Conservation (phyloP, 2,888 invertebrate genomes). For the Eupelmus urozonus region DNA sequence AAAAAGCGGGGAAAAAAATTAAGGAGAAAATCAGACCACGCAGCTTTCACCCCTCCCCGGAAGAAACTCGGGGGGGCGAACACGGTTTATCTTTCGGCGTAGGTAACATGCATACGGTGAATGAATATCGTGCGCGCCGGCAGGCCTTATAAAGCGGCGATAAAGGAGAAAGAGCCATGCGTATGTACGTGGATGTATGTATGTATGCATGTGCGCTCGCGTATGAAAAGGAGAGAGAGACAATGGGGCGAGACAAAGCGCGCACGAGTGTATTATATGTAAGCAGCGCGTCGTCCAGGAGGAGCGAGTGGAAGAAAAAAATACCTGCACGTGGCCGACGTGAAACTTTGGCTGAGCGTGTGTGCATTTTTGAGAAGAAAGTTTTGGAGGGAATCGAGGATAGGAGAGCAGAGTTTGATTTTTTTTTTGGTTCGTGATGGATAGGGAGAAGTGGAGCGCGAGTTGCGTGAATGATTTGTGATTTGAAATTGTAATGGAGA, state of each 20-base stretch:
- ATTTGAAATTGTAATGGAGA: too few species aligned
- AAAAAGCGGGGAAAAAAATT: background rate
- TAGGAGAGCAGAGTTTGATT: background rate
- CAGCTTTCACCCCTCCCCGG: constrained; percentile 6
- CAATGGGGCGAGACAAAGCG: constrained; percentile 44
- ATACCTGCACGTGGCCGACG: constrained; percentile 6
- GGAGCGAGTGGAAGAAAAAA: constrained; percentile 20
- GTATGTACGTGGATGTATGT: background rate
- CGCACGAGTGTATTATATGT: constrained; percentile 20
- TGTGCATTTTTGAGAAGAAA: constrained; percentile 34
- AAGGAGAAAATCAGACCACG: constrained; percentile 14
- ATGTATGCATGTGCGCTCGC: background rate
- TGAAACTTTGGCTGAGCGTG: background rate
- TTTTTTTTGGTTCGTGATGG: too few species aligned
- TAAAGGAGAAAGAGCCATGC: background rate
- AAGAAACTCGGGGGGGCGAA: constrained; percentile 5
- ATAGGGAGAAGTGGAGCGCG: too few species aligned
- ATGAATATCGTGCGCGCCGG: constrained; percentile 20
- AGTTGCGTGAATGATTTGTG: too few species aligned
- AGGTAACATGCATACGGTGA: background rate
- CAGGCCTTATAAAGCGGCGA: constrained; percentile 35
- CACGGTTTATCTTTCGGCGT: constrained; percentile 37
- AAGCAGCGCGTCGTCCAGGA: background rate
- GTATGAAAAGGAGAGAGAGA: constrained; percentile 25
- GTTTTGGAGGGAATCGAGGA: constrained; percentile 2